Conservation (phyloP, 2,113 vertebrate species). For the Glareola pratincola region DNA sequence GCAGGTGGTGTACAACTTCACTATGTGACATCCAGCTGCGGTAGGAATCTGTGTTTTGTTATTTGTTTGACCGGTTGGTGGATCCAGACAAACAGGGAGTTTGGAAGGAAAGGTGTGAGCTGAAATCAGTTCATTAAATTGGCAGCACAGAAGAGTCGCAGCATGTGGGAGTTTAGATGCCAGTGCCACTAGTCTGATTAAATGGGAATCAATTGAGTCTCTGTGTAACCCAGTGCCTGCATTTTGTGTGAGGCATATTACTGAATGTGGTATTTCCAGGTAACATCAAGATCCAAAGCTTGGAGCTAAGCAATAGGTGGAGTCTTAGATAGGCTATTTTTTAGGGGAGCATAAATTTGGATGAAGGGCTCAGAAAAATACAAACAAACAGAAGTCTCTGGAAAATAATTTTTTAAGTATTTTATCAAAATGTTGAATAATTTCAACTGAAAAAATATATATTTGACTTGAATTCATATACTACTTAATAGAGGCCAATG, state of each 20-base stretch:
- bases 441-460: not conserved
- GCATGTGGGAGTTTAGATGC: not conserved
- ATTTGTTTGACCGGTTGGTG: rapidly evolving
- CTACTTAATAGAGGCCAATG: not conserved
- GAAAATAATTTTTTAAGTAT: not conserved
- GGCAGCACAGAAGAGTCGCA: not conserved
- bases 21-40: not conserved
- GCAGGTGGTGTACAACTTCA: not conserved
- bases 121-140: not conserved
- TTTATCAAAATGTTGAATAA: not conserved
- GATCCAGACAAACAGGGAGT: not conserved
- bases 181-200: not conserved
- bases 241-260: not conserved
- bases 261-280: not conserved
- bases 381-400: not conserved
- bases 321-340: not conserved
- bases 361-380: not conserved
- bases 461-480: not conserved
- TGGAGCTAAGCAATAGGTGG: not conserved
- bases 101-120: not conserved
- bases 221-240: not conserved
- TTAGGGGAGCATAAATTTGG: not conserved
- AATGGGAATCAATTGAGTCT: not conserved
- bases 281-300: not conserved
- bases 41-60: not conserved